Conservation (phyloP, 2,888 invertebrate species). For the Cyaniris semiargus region DNA sequence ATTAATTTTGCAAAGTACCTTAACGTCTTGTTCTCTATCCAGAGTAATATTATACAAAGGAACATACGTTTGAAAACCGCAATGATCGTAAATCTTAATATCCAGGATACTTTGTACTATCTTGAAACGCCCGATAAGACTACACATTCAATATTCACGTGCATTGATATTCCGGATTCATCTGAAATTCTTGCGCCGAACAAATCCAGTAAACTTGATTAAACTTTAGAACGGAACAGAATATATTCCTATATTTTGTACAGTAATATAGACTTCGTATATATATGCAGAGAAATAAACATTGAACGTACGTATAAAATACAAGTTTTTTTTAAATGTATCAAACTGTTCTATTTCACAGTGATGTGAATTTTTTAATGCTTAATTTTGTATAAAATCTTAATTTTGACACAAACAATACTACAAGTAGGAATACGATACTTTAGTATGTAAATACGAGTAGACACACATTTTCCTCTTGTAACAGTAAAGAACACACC, state of each 20-base stretch:
- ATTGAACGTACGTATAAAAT: too few relatives aligned
- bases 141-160: conserved; percentile 6
- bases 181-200: not conserved
- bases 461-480: not conserved
- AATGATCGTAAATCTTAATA: conserved; percentile 15
- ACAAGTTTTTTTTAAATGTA: too few relatives aligned
- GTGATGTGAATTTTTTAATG: not conserved
- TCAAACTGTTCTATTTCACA: too few relatives aligned
- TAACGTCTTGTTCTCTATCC: not conserved
- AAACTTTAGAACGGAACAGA: not conserved
- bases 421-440: not conserved
- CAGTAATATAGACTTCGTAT: not conserved
- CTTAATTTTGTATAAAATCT: not conserved
- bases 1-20: not conserved
- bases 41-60: not conserved
- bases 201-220: conserved; percentile 6
- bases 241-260: not conserved
- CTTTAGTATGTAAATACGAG: not conserved
- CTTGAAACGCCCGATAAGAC: not conserved
- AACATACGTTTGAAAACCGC: not conserved
- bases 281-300: not conserved
- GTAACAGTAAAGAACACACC: not conserved
- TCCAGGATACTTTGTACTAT: not conserved
- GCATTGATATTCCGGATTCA: conserved; percentile 17
- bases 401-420: not conserved